Conservation (phyloP, 2,888 invertebrate genomes). For the Morpho deidamia region DNA sequence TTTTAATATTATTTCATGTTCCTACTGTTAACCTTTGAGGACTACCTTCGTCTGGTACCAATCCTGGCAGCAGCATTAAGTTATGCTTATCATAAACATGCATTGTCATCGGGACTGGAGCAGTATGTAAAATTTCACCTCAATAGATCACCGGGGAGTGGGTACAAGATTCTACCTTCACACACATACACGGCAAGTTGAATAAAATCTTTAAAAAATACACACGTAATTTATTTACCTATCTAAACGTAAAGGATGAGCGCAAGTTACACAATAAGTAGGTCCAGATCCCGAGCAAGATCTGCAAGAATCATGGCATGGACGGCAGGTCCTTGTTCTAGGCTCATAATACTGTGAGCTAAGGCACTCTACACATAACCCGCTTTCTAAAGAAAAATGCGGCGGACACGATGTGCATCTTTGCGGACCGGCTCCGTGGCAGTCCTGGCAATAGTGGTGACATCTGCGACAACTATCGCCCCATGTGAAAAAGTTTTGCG, state of each 20-base stretch:
- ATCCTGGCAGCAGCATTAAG: too few relatives aligned
- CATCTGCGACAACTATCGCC: slow-evolving; percentile 91
- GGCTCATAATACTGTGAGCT: slow-evolving; percentile 86
- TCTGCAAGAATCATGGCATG: slow-evolving; percentile 83
- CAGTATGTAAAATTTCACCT: too few relatives aligned
- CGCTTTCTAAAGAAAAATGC: slow-evolving; percentile 84
- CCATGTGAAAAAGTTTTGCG: slow-evolving; percentile 89
- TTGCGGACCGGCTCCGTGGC: slow-evolving; percentile 88
- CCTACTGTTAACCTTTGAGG: too few relatives aligned
- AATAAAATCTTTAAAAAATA: too few relatives aligned
- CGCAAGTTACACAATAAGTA: slow-evolving; percentile 84
- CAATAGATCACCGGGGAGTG: too few relatives aligned
- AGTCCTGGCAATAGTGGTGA: slow-evolving; percentile 92
- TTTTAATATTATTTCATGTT: too few relatives aligned
- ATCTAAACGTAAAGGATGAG: slow-evolving; percentile 83
- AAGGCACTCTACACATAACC: slow-evolving; percentile 85
- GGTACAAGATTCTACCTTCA: too few relatives aligned
- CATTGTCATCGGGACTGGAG: too few relatives aligned
- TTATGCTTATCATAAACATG: too few relatives aligned
- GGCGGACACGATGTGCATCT: slow-evolving; percentile 85
- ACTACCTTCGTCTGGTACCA: too few relatives aligned
- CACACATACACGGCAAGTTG: too few relatives aligned
- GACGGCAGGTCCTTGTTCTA: slow-evolving; percentile 82
- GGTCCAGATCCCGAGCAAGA: slow-evolving; percentile 85
- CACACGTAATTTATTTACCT: slow-evolving; percentile 43